Evolutionary conservation across 2,113 vertebrate species (phyloP), one percentile per base, ranked within the genome.

Genomic region (Phaetusa simplex): DNA sequence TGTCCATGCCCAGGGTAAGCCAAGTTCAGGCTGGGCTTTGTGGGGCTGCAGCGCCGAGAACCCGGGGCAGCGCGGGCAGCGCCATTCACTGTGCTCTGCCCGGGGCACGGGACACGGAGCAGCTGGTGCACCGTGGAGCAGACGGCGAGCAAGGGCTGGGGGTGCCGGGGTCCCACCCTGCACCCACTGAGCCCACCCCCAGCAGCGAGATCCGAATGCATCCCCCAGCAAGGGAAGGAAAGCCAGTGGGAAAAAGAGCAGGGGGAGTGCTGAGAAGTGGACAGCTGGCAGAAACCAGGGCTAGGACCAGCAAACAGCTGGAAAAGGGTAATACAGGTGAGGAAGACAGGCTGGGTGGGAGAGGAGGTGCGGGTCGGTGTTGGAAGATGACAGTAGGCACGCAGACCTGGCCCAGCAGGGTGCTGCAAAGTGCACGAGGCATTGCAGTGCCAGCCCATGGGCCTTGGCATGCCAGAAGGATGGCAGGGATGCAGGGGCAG

Each of bases 71-170:
- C 5, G 0, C 4, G 2, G 61, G 56, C 53, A 73, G 62, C 16
- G 1, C 27, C 76, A 52, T 58, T 42, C 72, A 32, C 22, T 4
- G 3, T 72, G 3, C 13, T 27, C 16, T 58, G 64, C 50, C 24
- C 12, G 0, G 34, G n/a, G 8, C 55, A 8, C 0, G 4, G 56
- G 38, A 17, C 7, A 24, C 0, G 0, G 64, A 64, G 71, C 66
- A 52, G 26, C n/a, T 49, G 12, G 73, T 53, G 66, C 64, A 38
- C 23, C 34, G 2, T 2, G 11, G 43, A 55, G 36, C 1, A 2
- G 43, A 67, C 8, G 3, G 19, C 0, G 0, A 59, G 53, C 67
- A 40, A 34, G 38, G 19, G n/a, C 24, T 61, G 34, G 26, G 22
- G 29, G 29, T 3, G 5, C 45, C 36, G 45, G 32, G 29, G 22